A percentile compares a stretch with the other conserved stretches of the same genome.
These are phyloP conservation scores for Electrona antarctica DNA, from an alignment of 2,113 vertebrate species.

Conservation along the genomic window DNA sequence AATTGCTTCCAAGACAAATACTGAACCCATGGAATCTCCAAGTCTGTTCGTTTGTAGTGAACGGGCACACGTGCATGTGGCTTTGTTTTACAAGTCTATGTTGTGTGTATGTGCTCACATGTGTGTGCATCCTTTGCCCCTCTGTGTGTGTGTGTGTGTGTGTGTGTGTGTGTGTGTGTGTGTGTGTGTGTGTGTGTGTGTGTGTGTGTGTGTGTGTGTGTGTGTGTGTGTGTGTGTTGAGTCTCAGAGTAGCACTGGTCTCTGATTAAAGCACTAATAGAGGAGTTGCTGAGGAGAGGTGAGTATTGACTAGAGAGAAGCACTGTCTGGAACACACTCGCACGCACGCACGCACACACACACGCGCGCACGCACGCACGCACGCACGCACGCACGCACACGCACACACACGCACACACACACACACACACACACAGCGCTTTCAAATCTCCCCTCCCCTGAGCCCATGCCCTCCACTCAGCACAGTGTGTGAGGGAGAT, in stretches of 20 bases:
- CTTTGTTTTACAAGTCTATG: not conserved
- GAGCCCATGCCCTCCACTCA: conserved; percentile 14
- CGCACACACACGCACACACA: too few species aligned
- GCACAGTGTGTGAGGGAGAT: not conserved
- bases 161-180: conserved; percentile 24
- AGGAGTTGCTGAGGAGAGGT: conserved; percentile 55
- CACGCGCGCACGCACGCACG: too few species aligned
- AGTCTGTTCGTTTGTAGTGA: not conserved
- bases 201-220: not conserved
- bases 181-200: not conserved
- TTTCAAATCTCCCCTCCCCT: conserved; percentile 41
- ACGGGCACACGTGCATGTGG: not conserved
- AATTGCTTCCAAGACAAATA: too few species aligned
- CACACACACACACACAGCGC: not conserved
- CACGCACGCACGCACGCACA: too few species aligned
- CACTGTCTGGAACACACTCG: conserved; percentile 5
- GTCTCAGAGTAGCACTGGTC: conserved; percentile 44
- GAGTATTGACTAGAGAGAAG: conserved; percentile 58
- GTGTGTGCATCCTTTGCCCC: too few species aligned
- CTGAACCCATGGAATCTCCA: too few species aligned
- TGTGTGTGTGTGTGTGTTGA: not conserved
- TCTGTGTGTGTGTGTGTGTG: not conserved
- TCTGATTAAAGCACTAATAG: conserved; percentile 61
- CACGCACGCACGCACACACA: too few species aligned
- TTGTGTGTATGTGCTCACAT: too few species aligned